Evolutionary conservation across 2,113 vertebrate species (phyloP).

Genomic region (Romanogobio albipinnatus): DNA sequence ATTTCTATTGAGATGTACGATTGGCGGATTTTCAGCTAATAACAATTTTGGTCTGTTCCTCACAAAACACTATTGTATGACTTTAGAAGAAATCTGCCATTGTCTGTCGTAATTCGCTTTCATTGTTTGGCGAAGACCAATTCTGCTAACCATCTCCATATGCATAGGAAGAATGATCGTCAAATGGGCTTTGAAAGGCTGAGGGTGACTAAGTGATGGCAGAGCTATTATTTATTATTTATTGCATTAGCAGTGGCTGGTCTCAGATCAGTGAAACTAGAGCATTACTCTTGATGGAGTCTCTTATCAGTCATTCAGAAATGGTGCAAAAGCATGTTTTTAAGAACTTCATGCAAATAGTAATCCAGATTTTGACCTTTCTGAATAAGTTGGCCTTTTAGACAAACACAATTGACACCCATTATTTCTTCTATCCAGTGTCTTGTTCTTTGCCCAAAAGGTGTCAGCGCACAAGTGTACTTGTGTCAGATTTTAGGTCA

Average conservation of each 20-base stretch:
- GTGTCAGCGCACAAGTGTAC: background rate
- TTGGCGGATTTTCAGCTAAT: background rate
- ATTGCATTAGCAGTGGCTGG: background rate
- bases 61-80: background rate
- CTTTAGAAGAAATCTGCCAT: background rate
- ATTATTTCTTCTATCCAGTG: background rate
- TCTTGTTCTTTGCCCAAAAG: background rate
- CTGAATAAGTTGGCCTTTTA: background rate
- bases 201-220: background rate
- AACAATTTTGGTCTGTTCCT: background rate
- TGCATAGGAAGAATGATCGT: background rate
- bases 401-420: background rate
- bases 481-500: slow-evolving; percentile 22
- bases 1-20: too few relatives aligned
- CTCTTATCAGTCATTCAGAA: background rate
- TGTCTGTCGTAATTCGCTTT: background rate
- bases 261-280: background rate
- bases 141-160: background rate
- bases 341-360: background rate
- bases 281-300: background rate
- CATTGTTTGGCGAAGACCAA: background rate
- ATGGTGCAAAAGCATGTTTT: background rate
- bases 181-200: background rate
- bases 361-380: background rate
- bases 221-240: background rate